Percentiles rank a stretch among this genome's conserved stretches.
These are phyloP conservation scores for Ophiodon elongatus DNA, from an alignment of 2,113 vertebrate genomes.

Conservation along the genomic window DNA sequence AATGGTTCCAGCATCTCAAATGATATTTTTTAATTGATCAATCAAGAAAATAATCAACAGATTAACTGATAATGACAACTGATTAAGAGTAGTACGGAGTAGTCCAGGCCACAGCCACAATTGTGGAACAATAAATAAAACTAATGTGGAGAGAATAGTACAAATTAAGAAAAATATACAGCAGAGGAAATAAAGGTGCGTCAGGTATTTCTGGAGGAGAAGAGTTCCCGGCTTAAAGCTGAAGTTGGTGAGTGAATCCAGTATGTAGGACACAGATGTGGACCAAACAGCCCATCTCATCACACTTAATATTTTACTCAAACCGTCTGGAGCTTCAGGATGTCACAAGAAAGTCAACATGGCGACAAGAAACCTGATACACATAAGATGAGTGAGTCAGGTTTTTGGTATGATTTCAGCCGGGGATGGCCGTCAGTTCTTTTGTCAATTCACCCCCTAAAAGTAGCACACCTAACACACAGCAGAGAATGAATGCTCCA, in stretches of 20 bases:
- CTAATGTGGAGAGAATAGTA: background rate
- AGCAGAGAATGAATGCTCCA: slow-evolving; percentile 45
- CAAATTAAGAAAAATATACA: background rate
- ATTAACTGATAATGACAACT: background rate
- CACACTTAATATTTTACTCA: slow-evolving; percentile 21
- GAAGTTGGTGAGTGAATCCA: slow-evolving; percentile 21
- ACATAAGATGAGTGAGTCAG: background rate
- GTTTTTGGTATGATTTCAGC: background rate
- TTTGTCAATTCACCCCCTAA: slow-evolving; percentile 24
- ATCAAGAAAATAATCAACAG: background rate
- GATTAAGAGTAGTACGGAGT: background rate
- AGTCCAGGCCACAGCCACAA: background rate
- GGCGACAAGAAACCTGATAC: slow-evolving; percentile 22
- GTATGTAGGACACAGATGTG: slow-evolving; percentile 51
- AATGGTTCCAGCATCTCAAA: background rate
- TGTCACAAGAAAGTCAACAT: slow-evolving; percentile 23
- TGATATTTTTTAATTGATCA: background rate
- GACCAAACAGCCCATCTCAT: slow-evolving; percentile 21
- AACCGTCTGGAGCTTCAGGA: slow-evolving; percentile 18
- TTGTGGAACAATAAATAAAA: background rate
- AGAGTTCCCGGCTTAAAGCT: slow-evolving; percentile 5
- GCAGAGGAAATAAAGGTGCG: background rate
- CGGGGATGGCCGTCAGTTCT: background rate
- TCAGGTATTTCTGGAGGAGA: slow-evolving; percentile 17
- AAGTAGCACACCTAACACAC: slow-evolving; percentile 35